Evolutionary conservation across 2,797 vertebrate species (phyloP), one percentile per base, ranked within the genome.

Genomic region (Cossypha dichroa): DNA sequence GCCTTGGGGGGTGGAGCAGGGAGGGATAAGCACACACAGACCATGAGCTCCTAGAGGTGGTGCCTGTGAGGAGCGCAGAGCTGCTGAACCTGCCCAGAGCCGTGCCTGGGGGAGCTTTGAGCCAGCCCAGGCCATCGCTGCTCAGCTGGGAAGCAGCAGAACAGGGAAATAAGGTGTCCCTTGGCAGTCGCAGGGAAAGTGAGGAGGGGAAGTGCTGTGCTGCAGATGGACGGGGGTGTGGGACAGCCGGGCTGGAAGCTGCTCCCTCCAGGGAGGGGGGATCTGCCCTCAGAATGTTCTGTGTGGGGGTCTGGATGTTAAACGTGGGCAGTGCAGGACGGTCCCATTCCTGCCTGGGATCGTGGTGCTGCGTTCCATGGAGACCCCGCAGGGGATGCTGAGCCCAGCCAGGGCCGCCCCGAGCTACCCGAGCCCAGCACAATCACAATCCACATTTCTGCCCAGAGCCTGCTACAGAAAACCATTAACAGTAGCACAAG

Each of bases 401-500:
- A 52, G 46, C 46, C 77, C 54, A 21, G 26, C 49, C 10, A 0
- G 22, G 2, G 15, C 54, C 41, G 26, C 68, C 26, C 19, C 1
- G 3, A 36, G 5, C 31, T 13, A 1, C n/a, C 45, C 1, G 0
- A 68, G 40, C 51, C 56, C n/a, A 28, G 64, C 81, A 52, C 86
- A 88, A 60, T 67, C 74, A 41, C 86, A 94, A 85, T 91, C 74
- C 69, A 90, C 85, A 79, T 59, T 88, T 85, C 51, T 77, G 55
- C 70, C 45, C 38, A 4, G 66, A 68, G 60, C 38, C 83, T 43
- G 54, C 22, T 72, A 38, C 54, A 78, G 56, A 85, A 66, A 54
- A 49, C 77, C 85, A 81, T 88, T 91, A 59, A 83, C 88, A 66
- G 95, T 93, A 96, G 94, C 89, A 33, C 51, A 28, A 48, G 72